Conservation (phyloP, 2,888 invertebrate species). For the Melinopterus prodromus region DNA sequence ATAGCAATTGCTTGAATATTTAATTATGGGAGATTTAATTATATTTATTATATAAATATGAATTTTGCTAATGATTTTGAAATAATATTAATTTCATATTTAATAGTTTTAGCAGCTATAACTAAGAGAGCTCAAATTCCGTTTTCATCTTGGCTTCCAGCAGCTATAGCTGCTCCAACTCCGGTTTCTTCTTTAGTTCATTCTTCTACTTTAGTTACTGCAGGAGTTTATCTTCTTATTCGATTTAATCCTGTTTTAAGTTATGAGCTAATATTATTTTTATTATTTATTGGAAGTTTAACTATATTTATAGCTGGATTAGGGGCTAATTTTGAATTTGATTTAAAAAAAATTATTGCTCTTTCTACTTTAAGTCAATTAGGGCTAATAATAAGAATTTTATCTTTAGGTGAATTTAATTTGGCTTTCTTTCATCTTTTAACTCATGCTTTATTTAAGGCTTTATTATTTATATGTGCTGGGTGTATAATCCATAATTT, state of each 20-base stretch:
- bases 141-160: conserved; percentile 79
- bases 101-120: conserved; percentile 66
- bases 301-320: conserved; percentile 70
- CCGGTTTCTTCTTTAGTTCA: conserved; percentile 75
- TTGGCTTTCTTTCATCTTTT: conserved; percentile 77
- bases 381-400: conserved; percentile 72
- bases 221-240: conserved; percentile 78
- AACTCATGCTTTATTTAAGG: conserved; percentile 80
- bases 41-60: conserved; percentile 61
- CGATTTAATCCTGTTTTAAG: conserved; percentile 68
- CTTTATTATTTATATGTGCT: conserved; percentile 73
- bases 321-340: conserved; percentile 71
- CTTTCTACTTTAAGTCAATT: conserved; percentile 79
- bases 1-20: conserved; percentile 57
- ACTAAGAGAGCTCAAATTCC: conserved; percentile 85
- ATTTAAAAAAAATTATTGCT: conserved; percentile 83
- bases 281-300: conserved; percentile 66
- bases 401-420: conserved; percentile 60
- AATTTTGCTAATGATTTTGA: conserved; percentile 59
- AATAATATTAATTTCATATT: conserved; percentile 48
- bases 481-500: conserved; percentile 74
- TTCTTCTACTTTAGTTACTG: conserved; percentile 82
- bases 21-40: conserved; percentile 38
- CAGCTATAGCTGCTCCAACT: conserved; percentile 74
- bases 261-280: conserved; percentile 59